Conservation (phyloP, 2,113 vertebrate species). For the Leucopternis melanops region DNA sequence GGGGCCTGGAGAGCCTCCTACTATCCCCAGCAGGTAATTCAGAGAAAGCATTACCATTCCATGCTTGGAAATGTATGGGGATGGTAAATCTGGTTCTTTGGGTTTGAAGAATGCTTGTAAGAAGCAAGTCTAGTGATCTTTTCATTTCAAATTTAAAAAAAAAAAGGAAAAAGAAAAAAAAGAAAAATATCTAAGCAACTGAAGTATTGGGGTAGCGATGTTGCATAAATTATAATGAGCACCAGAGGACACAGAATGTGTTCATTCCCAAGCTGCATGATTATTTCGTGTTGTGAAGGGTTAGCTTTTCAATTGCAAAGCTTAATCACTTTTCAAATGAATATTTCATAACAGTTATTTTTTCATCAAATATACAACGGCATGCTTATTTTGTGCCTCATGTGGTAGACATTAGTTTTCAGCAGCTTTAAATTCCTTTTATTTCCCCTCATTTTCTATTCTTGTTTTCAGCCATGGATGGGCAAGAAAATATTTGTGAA, state of each 20-base stretch:
- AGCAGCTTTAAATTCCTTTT: conserved; percentile 58
- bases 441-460: conserved; percentile 30
- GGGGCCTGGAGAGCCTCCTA: background rate
- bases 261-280: conserved; percentile 67
- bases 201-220: conserved; percentile 46
- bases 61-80: background rate
- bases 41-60: background rate
- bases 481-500: conserved; percentile 36
- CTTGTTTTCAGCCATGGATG: conserved; percentile 42
- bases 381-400: conserved; percentile 54
- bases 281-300: conserved; percentile 72
- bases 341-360: conserved; percentile 76
- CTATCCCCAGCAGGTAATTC: background rate
- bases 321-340: conserved; percentile 79
- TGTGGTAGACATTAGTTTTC: conserved; percentile 57
- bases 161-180: background rate
- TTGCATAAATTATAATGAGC: conserved; percentile 70
- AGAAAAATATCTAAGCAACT: conserved; percentile 29
- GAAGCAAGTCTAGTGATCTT: conserved; percentile 32
- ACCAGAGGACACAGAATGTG: conserved; percentile 66
- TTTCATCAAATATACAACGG: conserved; percentile 63
- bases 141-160: conserved; percentile 25
- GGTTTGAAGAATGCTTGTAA: background rate
- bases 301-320: conserved; percentile 70
- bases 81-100: background rate